phyloP scores from a whole-genome alignment of 2,113 vertebrate genomes.

The Forbesichthys agassizii region DNA sequence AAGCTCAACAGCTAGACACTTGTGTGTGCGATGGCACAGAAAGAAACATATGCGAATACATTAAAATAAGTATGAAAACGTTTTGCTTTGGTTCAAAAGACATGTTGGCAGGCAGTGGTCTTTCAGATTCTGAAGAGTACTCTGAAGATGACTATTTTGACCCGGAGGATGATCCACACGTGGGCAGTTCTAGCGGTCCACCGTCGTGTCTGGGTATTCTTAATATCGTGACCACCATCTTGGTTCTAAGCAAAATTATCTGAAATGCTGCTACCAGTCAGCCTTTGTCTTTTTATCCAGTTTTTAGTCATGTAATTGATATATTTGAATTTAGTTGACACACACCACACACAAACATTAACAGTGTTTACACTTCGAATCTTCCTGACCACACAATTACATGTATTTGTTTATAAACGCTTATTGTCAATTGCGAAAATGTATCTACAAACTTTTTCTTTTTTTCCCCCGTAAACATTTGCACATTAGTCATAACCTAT shows the following conservation, averaged over 20 bases:
- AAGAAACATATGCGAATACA: slow-evolving; percentile 82
- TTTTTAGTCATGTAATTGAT: neutral
- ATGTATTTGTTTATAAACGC: neutral
- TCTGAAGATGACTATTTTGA: slow-evolving; percentile 74
- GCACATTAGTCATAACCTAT: neutral
- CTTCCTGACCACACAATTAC: neutral
- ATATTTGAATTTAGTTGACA: neutral
- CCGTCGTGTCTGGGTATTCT: slow-evolving; percentile 29
- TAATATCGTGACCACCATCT: slow-evolving; percentile 67
- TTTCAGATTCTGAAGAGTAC: slow-evolving; percentile 82
- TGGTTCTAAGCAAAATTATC: slow-evolving; percentile 64
- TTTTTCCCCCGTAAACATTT: neutral
- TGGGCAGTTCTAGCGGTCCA: slow-evolving; percentile 43
- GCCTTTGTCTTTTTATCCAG: neutral
- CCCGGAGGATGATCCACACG: slow-evolving; percentile 61
- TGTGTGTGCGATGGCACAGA: slow-evolving; percentile 81
- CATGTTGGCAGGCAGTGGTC: slow-evolving; percentile 81
- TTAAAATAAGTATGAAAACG: slow-evolving; percentile 81
- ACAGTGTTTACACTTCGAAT: too few species aligned
- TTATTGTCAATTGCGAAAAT: neutral
- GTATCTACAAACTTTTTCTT: too few species aligned
- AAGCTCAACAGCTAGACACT: slow-evolving; percentile 74
- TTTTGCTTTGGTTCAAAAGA: slow-evolving; percentile 75
- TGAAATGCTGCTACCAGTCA: slow-evolving; percentile 30
- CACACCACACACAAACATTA: neutral